Evolutionary conservation across 2,113 vertebrate genomes (phyloP), one percentile per base, ranked within the genome.

Genomic region (Parus major): DNA sequence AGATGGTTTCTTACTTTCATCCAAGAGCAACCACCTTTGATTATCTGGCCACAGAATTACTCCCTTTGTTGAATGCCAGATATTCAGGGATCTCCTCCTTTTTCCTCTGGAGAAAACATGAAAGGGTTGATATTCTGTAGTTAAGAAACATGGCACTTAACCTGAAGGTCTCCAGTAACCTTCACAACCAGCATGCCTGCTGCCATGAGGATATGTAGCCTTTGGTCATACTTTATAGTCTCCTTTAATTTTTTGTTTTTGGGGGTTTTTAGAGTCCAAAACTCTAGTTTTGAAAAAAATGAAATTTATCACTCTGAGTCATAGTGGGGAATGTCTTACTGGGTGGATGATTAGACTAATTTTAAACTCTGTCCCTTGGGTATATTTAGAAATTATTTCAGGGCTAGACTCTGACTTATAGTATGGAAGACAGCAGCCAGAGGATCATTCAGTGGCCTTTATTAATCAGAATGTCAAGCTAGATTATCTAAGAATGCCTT

Each of bases 341-440:
- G 31, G 4, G 33, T 72, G n/a, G 86, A 39, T 80, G 82, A 46
- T 35, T 44, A 23, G 24, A 69, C 27, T 77, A 46, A 90, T 92
- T 92, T 85, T 86, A 70, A 47, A 50, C 24, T 31, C 14, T 75
- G 16, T 71, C 50, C 21, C 44, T 82, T 83, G 21, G 47, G 56
- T 86, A 80, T 85, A 65, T 80, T 90, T 86, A 94, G 75, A 92
- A 92, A 61, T 46, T 39, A 57, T 55, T 82, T 92, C 29, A 83
- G 33, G 23, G 27, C 16, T 86, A 33, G 39, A 59, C 57, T 86
- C 28, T 63, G 82, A 79, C 20, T 87, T 95, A 60, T 5, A 6
- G 12, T 65, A 57, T 35, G 25, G 64, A 90, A 76, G 36, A 53
- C 1, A 82, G 71, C 75, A 95, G 63, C 28, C 25, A 77, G 55